Conservation (phyloP, 1,140 invertebrate species). For the Thalassaphorura encarpata region DNA sequence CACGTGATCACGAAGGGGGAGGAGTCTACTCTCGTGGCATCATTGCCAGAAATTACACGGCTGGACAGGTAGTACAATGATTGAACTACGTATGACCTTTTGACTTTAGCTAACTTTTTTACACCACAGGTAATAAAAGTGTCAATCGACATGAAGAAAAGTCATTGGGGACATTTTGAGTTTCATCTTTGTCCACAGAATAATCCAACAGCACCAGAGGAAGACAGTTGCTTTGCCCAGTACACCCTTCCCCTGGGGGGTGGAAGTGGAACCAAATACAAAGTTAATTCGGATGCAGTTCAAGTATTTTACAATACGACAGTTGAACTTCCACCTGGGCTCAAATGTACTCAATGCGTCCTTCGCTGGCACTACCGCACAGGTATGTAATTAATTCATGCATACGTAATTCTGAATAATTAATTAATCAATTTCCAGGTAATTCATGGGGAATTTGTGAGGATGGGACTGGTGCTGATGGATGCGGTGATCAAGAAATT, state of each 20-base stretch:
- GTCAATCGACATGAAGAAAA: constrained; percentile 17
- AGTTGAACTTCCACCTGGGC: neutral
- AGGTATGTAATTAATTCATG: no score
- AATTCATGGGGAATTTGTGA: constrained; percentile 40
- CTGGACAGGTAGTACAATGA: neutral
- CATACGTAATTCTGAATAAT: no score
- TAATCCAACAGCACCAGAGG: neutral
- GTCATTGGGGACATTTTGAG: constrained; percentile 2
- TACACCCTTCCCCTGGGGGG: constrained; percentile 31
- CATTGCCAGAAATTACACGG: constrained; percentile 7
- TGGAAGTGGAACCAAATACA: constrained; percentile 2
- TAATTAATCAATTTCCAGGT: no score
- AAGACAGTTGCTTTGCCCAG: neutral
- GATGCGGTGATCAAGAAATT: constrained; percentile 55
- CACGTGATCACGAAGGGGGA: constrained; percentile 12
- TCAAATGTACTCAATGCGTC: neutral
- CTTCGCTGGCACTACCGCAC: neutral
- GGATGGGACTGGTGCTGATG: constrained; percentile 45
- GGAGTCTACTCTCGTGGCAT: constrained; percentile 10
- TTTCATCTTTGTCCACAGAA: neutral
- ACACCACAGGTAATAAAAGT: neutral
- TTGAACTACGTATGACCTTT: neutral
- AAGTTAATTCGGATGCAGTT: neutral
- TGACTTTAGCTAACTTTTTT: neutral
- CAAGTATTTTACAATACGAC: neutral